Evolutionary conservation across 1,140 invertebrate species (phyloP).

Genomic region (Drosophila biarmipes): DNA sequence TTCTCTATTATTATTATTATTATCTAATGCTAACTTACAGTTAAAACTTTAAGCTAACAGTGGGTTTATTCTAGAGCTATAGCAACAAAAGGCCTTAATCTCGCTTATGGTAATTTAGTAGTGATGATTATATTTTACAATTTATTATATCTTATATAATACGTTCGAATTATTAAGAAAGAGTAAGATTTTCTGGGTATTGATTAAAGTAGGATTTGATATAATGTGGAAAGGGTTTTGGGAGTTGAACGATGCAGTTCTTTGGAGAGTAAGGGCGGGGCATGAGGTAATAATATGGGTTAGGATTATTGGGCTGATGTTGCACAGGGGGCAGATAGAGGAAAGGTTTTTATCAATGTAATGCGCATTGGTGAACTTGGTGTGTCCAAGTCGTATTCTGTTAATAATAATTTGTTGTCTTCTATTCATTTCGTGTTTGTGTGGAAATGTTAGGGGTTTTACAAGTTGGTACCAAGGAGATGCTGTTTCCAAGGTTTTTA

Average conservation of each 20-base stretch:
- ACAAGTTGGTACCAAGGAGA: neutral
- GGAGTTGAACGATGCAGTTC: constrained; percentile 1
- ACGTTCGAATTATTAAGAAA: neutral
- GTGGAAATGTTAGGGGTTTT: neutral
- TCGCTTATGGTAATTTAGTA: neutral
- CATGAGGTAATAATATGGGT: neutral
- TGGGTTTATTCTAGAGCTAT: neutral
- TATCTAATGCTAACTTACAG: too few relatives aligned
- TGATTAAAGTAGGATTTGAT: neutral
- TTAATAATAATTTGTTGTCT: neutral
- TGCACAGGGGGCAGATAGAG: neutral
- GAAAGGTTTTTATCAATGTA: constrained; percentile 1
- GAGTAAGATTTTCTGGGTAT: neutral
- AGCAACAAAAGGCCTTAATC: neutral
- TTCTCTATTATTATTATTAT: too few relatives aligned
- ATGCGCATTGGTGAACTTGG: neutral
- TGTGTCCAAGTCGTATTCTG: neutral
- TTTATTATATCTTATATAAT: neutral
- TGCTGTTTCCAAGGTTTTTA: neutral
- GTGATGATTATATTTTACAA: neutral
- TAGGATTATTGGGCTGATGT: neutral
- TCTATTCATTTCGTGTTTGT: neutral
- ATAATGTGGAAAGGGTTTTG: neutral
- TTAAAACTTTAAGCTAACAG: neutral
- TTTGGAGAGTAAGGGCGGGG: neutral